Conservation (phyloP, 2,888 invertebrate species). For the Pyrocoelia pectoralis region DNA sequence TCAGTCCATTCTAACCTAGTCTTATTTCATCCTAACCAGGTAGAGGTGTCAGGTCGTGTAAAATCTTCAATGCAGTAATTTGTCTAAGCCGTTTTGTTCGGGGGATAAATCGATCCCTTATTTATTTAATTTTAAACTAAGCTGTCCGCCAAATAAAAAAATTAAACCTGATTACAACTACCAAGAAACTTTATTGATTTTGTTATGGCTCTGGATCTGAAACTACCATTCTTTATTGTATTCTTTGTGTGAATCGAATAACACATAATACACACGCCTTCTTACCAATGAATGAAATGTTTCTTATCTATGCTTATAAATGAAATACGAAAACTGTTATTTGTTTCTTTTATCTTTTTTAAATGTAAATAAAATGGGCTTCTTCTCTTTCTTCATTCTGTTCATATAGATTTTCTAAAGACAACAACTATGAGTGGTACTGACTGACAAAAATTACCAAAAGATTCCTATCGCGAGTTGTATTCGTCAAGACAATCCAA, state of each 20-base stretch:
- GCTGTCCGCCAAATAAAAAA: conserved; percentile 44
- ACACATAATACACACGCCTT: no score
- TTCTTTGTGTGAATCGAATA: neutral
- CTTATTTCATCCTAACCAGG: conserved; percentile 25
- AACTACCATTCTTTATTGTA: conserved; percentile 9
- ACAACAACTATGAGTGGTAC: no score
- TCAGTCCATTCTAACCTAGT: conserved; percentile 12
- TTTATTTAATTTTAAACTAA: conserved; percentile 44
- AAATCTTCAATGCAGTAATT: conserved; percentile 54
- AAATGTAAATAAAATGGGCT: no score
- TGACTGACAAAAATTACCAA: no score
- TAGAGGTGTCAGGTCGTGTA: conserved; percentile 53
- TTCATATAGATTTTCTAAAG: no score
- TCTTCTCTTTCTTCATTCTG: no score
- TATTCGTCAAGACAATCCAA: no score
- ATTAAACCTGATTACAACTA: conserved; percentile 32
- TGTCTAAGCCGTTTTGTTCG: conserved; percentile 50
- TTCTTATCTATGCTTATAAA: no score
- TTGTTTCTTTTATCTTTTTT: no score
- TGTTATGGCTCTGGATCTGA: conserved; percentile 10
- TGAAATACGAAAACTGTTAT: no score
- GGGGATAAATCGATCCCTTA: conserved; percentile 43
- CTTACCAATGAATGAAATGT: no score
- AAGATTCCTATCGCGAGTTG: no score
- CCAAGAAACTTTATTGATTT: conserved; percentile 22